A percentile compares a stretch with the other conserved stretches of the same genome.
These are phyloP conservation scores for Galemys pyrenaicus DNA, from an alignment of 2,113 vertebrate species.

Conservation along the genomic window DNA sequence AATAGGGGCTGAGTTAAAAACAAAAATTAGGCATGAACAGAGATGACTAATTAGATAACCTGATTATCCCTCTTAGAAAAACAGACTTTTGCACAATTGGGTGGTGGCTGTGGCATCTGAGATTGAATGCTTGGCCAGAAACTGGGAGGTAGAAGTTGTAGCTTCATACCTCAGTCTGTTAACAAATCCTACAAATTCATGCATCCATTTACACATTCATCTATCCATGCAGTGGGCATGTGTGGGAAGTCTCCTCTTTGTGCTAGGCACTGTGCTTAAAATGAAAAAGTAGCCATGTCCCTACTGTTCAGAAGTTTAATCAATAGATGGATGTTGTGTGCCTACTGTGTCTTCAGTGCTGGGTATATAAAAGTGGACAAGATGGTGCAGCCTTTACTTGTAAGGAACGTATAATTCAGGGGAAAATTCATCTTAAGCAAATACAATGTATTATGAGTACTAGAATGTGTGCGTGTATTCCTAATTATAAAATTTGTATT, in stretches of 20 bases:
- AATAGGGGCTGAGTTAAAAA: not conserved
- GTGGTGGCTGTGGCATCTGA: not conserved
- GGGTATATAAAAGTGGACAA: not conserved
- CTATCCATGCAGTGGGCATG: not conserved
- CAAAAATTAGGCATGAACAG: not conserved
- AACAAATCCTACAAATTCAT: not conserved
- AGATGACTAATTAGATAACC: not conserved
- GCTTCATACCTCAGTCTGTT: not conserved
- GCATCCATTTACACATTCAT: accelerated
- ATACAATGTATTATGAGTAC: not conserved
- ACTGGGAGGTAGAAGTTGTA: not conserved
- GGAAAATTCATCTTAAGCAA: conserved; percentile 10
- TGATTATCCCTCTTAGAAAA: not conserved
- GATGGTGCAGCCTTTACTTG: not conserved
- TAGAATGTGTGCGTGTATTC: not conserved
- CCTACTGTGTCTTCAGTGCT: not conserved
- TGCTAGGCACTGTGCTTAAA: not conserved
- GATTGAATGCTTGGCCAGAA: not conserved
- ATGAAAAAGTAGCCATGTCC: not conserved
- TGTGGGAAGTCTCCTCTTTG: not conserved
- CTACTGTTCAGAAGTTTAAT: not conserved
- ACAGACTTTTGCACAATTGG: not conserved
- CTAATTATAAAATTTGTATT: not conserved
- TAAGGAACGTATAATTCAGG: not conserved
- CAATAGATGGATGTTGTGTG: not conserved